Base-by-base conservation (phyloP, 2,888 invertebrate species). In the Oegoconia quadripuncta region DNA sequence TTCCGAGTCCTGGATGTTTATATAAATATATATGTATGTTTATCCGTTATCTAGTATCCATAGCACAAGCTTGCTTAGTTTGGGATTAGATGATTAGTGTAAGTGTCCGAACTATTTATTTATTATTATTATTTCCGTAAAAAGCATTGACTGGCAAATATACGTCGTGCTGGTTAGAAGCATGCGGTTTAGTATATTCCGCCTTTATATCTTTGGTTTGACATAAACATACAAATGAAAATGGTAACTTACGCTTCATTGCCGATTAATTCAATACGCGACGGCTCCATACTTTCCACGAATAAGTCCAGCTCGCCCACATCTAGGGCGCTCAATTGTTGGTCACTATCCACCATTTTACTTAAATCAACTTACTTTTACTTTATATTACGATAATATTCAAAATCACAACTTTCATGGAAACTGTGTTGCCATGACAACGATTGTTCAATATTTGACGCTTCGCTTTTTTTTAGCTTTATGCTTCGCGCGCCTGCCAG, bases 241-340 rank as follows among this genome's bases (percentile, higher is more conserved):
- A 34, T 29, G 18, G 35, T 14, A 27, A 59, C 72, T 63, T 66
- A 84, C 86, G 63, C 59, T 60, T 88, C 81, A 33, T 88, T 90
- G 34, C 95, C 96, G 44, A 96, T 87, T 45, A 90, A 89, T 46
- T 90, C 89, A 18, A 96, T 86, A 25, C 89, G 80, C 43, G 91
- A 92, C 17, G 90, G 82, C 48, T 90, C 88, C 70, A 96, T 90
- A 50, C 92, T 91, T 63, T 94, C 91, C 3, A 95, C 89, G 57
- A 91, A 95, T 48, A 91, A 77, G 64, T 95, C 94, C 4, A 93
- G 80, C 80, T 96, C 96, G 52, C 92, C 92, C 3, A 91, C 87
- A 42, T 88, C 79, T 26, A 93, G 77, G 48, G 92, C 89, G 74
- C 86, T 86, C 50, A 82, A 50, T 73, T 81, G 74, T 20, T 72